Evolutionary conservation across 2,113 vertebrate species (phyloP).

Genomic region (Erpornis zantholeuca): DNA sequence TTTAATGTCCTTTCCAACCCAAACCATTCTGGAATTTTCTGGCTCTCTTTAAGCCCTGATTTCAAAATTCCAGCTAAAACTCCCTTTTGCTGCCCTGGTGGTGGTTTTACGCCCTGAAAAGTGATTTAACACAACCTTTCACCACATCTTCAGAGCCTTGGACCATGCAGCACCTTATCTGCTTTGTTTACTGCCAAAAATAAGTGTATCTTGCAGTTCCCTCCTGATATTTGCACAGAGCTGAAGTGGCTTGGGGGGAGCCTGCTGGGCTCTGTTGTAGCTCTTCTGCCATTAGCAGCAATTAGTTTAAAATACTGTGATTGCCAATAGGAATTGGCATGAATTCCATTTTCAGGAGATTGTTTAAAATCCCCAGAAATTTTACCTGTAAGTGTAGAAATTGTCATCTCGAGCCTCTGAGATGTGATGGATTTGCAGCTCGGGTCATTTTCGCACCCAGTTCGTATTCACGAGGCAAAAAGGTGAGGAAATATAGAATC

Average conservation of each 20-base stretch:
- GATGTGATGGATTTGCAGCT: rapidly evolving
- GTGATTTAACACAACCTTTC: background rate
- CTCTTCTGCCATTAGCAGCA: rapidly evolving
- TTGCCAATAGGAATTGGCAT: background rate
- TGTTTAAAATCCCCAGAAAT: rapidly evolving
- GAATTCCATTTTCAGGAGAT: rapidly evolving
- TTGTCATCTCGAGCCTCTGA: rapidly evolving
- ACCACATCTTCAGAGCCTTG: background rate
- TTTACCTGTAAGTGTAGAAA: background rate
- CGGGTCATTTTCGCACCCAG: rapidly evolving
- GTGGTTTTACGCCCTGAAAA: background rate
- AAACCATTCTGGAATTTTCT: background rate
- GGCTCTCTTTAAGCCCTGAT: background rate
- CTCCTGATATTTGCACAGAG: background rate
- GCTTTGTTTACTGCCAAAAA: slow-evolving; percentile 14
- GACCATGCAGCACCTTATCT: background rate
- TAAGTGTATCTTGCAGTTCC: background rate
- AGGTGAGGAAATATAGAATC: rapidly evolving
- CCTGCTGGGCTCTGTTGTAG: background rate
- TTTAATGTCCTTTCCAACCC: background rate
- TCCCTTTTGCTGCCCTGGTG: background rate
- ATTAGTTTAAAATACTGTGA: rapidly evolving
- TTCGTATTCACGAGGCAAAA: rapidly evolving
- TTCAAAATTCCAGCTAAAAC: background rate
- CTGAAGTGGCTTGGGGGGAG: background rate